Percentiles rank a stretch among this genome's conserved stretches.
These are phyloP conservation scores for Torymus texanus DNA, from an alignment of 2,888 invertebrate species.

Conservation along the genomic window DNA sequence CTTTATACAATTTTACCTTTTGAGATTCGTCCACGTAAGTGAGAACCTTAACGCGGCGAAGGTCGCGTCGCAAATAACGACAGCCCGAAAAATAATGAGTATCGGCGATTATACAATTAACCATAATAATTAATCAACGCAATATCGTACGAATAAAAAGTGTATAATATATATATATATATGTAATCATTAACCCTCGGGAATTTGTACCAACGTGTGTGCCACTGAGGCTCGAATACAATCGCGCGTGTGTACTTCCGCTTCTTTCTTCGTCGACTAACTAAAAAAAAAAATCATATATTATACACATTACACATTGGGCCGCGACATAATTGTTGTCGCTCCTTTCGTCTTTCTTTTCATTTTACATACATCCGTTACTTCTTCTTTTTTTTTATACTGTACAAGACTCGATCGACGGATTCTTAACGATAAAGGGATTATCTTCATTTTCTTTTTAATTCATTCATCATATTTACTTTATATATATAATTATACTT, in stretches of 20 bases:
- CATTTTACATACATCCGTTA: constrained; percentile 19
- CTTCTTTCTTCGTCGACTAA: constrained; percentile 48
- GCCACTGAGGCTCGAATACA: constrained; percentile 61
- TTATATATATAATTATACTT: background rate
- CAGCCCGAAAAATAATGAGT: constrained; percentile 32
- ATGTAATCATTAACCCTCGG: constrained; percentile 54
- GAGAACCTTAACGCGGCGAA: constrained; percentile 6
- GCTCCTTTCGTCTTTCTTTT: constrained; percentile 1
- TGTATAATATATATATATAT: too few species aligned
- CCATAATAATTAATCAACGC: constrained; percentile 35
- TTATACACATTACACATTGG: constrained; percentile 49
- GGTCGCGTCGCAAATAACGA: constrained; percentile 14
- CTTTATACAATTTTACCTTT: constrained; percentile 38
- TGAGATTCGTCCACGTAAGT: constrained; percentile 10
- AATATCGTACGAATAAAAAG: constrained; percentile 43
- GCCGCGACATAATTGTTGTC: constrained; percentile 17
- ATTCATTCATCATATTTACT: constrained; percentile 15
- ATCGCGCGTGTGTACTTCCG: constrained; percentile 39
- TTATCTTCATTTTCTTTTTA: constrained; percentile 26
- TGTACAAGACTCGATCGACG: constrained; percentile 57
- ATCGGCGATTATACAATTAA: constrained; percentile 26
- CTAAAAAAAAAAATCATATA: constrained; percentile 58
- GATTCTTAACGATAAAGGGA: constrained; percentile 56
- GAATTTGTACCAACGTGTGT: constrained; percentile 65
- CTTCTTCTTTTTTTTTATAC: constrained; percentile 37